Evolutionary conservation across 2,797 vertebrate species (phyloP).

Genomic region (Aulostomus chinensis): DNA sequence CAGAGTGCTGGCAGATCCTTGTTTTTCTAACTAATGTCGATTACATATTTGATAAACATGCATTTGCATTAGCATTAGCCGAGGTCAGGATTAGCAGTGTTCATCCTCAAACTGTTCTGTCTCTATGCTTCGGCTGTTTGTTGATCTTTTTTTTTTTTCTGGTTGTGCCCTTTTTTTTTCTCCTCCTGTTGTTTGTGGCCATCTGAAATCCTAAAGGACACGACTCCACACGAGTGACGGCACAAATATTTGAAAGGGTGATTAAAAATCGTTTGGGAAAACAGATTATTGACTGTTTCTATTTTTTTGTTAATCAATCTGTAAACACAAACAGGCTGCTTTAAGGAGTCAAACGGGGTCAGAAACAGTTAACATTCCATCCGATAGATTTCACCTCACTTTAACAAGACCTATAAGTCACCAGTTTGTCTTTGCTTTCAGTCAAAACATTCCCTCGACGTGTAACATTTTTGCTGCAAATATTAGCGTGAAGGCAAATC

Average conservation of each 20-base stretch:
- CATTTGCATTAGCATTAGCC: slow-evolving; percentile 80
- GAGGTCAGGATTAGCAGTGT: slow-evolving; percentile 76
- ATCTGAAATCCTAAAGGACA: slow-evolving; percentile 78
- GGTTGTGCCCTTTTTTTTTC: slow-evolving; percentile 32
- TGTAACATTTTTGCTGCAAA: slow-evolving; percentile 44
- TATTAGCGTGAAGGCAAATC: no score
- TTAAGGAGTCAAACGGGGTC: slow-evolving; percentile 67
- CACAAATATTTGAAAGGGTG: slow-evolving; percentile 82
- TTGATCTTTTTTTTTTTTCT: slow-evolving; percentile 73
- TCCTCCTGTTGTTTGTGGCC: slow-evolving; percentile 74
- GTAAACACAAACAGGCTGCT: slow-evolving; percentile 71
- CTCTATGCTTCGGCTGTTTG: slow-evolving; percentile 75
- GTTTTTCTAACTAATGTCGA: slow-evolving; percentile 77
- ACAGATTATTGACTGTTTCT: slow-evolving; percentile 77
- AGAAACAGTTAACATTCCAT: slow-evolving; percentile 38
- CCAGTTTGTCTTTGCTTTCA: slow-evolving; percentile 9
- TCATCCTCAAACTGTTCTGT: slow-evolving; percentile 82
- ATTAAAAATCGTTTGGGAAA: slow-evolving; percentile 82
- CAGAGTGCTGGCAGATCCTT: slow-evolving; percentile 72
- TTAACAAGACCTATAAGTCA: no score
- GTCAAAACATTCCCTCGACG: slow-evolving; percentile 26
- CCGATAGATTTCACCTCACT: slow-evolving; percentile 13
- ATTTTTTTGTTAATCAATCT: slow-evolving; percentile 62
- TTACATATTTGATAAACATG: slow-evolving; percentile 82
- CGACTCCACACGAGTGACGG: slow-evolving; percentile 56